These are phyloP conservation scores for Acrocera orbiculus DNA, from an alignment of 2,888 invertebrate genomes.

Conservation along the genomic window DNA sequence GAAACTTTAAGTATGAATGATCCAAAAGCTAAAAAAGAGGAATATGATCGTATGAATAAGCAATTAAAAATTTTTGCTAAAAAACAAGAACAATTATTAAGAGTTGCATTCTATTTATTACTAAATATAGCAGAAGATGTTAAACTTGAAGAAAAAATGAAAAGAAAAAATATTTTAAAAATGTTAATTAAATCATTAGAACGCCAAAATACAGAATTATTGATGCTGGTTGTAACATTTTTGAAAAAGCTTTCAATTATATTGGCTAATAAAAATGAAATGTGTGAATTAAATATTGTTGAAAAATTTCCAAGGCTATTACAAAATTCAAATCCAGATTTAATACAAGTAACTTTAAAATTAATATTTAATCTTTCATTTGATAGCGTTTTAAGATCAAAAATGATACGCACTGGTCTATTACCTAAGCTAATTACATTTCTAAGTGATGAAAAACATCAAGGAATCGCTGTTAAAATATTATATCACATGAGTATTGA, in stretches of 20 bases:
- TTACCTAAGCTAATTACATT: constrained; percentile 79
- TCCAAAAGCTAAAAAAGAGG: constrained; percentile 40
- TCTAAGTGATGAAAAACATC: constrained; percentile 69
- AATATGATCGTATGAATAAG: constrained; percentile 58
- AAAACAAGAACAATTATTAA: constrained; percentile 82
- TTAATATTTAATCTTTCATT: constrained; percentile 91
- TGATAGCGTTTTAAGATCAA: constrained; percentile 66
- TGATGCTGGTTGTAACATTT: constrained; percentile 82
- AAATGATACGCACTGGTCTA: constrained; percentile 79
- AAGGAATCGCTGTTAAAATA: constrained; percentile 58
- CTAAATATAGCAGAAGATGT: constrained; percentile 92
- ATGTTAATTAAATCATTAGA: constrained; percentile 78
- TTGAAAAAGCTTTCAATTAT: constrained; percentile 89
- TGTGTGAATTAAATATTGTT: constrained; percentile 64
- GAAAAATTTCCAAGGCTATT: constrained; percentile 71
- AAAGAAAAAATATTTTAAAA: constrained; percentile 77
- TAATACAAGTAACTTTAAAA: constrained; percentile 59
- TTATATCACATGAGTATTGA: constrained; percentile 92
- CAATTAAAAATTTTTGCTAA: constrained; percentile 66
- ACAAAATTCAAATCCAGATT: constrained; percentile 39
- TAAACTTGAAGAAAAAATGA: constrained; percentile 93
- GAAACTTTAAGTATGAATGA: constrained; percentile 24
- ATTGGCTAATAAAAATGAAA: constrained; percentile 82
- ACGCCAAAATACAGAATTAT: constrained; percentile 73
- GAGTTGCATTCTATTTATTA: constrained; percentile 82